Evolutionary conservation across 1,140 invertebrate genomes (phyloP).

Genomic region (Frieseomelitta varia): DNA sequence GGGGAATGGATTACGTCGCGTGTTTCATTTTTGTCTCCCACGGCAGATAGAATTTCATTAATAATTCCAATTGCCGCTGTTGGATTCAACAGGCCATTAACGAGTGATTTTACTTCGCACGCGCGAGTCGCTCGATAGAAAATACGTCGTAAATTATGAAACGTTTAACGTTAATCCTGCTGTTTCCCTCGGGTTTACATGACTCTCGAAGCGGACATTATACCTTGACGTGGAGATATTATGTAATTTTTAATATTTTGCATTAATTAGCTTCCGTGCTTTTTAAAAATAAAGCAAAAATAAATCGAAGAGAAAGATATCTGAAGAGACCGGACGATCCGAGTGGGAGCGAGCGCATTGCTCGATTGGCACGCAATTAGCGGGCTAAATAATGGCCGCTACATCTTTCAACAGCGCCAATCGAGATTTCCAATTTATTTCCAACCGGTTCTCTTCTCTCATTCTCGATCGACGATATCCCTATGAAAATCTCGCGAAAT

Average conservation of each 20-base stretch:
- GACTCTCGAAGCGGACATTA: no score
- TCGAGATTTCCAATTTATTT: background rate
- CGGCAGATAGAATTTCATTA: background rate
- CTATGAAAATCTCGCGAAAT: background rate
- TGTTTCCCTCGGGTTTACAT: no score
- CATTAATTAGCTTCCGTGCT: no score
- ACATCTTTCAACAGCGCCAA: background rate
- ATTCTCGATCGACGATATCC: background rate
- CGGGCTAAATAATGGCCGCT: background rate
- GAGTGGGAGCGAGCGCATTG: no score
- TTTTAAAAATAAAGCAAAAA: no score
- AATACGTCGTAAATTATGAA: background rate
- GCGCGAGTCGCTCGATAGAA: background rate
- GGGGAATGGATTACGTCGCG: background rate
- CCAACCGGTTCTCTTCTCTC: background rate
- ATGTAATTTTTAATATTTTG: no score
- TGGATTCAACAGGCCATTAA: background rate
- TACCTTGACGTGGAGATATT: no score
- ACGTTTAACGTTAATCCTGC: background rate
- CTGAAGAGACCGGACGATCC: no score
- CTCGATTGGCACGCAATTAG: no score
- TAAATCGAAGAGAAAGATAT: no score
- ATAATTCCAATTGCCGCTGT: background rate
- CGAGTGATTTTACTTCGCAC: background rate
- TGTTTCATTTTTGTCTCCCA: background rate